A percentile compares a stretch with the other conserved stretches of the same genome.
phyloP scores from a whole-genome alignment of 2,888 invertebrate genomes.

The Limnephilus lunatus region DNA sequence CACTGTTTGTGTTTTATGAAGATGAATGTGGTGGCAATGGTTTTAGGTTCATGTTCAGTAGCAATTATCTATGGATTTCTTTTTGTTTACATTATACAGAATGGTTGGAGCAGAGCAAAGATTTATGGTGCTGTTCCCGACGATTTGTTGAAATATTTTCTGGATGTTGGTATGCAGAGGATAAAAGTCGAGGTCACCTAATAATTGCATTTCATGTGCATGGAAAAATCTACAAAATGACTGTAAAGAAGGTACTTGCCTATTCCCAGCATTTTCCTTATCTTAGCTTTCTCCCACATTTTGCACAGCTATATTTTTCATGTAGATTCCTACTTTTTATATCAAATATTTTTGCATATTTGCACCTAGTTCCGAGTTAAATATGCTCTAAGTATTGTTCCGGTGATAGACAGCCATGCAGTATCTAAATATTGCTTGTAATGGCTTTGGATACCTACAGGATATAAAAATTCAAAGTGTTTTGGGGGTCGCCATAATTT shows the following conservation, averaged over 20 bases:
- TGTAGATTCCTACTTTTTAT: too few relatives aligned
- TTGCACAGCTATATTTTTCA: too few relatives aligned
- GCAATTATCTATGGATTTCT: background rate
- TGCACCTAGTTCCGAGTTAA: too few relatives aligned
- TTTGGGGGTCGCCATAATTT: too few relatives aligned
- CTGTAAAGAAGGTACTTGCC: background rate
- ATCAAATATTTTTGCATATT: too few relatives aligned
- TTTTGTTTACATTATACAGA: background rate
- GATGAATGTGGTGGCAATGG: background rate
- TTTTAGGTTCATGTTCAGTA: background rate
- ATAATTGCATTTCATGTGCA: background rate
- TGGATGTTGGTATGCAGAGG: background rate
- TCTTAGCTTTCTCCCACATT: too few relatives aligned
- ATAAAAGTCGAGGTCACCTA: background rate
- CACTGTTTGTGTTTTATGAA: background rate
- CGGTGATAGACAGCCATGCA: too few relatives aligned
- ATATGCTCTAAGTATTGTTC: too few relatives aligned
- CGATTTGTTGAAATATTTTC: background rate
- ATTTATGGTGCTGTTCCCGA: background rate
- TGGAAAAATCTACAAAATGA: background rate
- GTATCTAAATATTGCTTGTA: too few relatives aligned
- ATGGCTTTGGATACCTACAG: too few relatives aligned
- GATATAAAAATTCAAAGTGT: too few relatives aligned
- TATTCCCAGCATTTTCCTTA: background rate
- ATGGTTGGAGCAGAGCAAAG: background rate